Conservation (phyloP, 37 sponge, comb jelly and placozoan genomes). For the Crambe crambe region DNA sequence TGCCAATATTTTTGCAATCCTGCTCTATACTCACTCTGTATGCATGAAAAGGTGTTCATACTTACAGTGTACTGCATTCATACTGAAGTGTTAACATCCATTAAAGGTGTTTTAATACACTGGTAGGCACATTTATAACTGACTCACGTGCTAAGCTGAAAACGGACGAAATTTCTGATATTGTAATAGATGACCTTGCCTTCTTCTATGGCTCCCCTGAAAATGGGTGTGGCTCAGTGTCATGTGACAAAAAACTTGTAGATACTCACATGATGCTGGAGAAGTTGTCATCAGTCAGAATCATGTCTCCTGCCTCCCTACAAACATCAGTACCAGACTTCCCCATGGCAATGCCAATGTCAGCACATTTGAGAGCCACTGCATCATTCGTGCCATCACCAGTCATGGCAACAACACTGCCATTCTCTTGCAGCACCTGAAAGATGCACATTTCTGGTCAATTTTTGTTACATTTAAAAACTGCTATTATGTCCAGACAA, state of each 20-base stretch:
- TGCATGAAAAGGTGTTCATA: too few species aligned
- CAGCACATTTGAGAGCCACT: slow-evolving; percentile 95
- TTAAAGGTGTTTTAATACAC: background rate
- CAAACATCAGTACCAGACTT: slow-evolving; percentile 95
- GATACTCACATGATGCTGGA: slow-evolving; percentile 81
- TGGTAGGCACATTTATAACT: background rate
- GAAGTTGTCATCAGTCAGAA: slow-evolving; percentile 96
- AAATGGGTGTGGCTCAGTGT: background rate
- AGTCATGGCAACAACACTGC: slow-evolving; percentile 95
- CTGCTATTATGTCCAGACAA: too few species aligned
- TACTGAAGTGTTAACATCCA: too few species aligned
- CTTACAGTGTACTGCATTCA: too few species aligned
- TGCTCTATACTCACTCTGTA: too few species aligned
- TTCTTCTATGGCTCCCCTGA: slow-evolving; percentile 91
- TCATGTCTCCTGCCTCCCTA: slow-evolving; percentile 97
- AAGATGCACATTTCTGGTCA: background rate
- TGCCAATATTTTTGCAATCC: too few species aligned
- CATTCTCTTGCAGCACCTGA: slow-evolving; percentile 61
- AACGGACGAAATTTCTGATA: slow-evolving; percentile 98
- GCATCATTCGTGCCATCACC: slow-evolving; percentile 99
- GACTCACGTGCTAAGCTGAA: slow-evolving; percentile 99
- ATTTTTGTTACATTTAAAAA: background rate
- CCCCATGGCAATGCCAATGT: slow-evolving; percentile 99
- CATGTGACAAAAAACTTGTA: slow-evolving; percentile 1
- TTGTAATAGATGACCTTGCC: slow-evolving; percentile 98